Evolutionary conservation across 2,888 invertebrate genomes (phyloP), one percentile per base, ranked within the genome.

Genomic region (Galerucella nymphaeae): DNA sequence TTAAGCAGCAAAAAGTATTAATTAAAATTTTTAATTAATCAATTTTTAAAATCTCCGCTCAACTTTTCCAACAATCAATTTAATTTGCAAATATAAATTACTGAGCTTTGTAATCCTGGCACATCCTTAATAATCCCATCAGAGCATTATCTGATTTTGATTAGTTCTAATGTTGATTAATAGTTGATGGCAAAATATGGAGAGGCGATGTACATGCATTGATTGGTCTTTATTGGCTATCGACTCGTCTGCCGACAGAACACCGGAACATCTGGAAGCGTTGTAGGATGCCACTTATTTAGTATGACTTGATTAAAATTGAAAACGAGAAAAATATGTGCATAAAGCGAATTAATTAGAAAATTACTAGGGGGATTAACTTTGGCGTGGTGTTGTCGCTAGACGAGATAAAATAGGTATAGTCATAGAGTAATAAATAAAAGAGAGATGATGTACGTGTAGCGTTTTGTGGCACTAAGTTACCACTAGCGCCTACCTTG

Each of bases 41-140:
- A 50, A 48, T 41, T 48, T 50, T 61, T 53, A 30, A 38, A 45
- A 63, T 64, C 16, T 30, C 58, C 41, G 13, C 42, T 30, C 16
- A 66, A 48, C 50, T 69, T 57, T 50, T 59, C 64, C 11, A 57
- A 61, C 50, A 73, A 66, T 73, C 61, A 66, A 70, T 70, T 73
- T 38, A 55, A 70, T 73, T 45, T 42, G 50, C 42, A 30, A 20
- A 66, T 18, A 62, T 70, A 73, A 73, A 66, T 73, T 65, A 57
- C 53, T 11, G 9, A 61, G 73, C 73, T 73, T 70, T 73, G 73
- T 73, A 16, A 45, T 65, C 61, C 61, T 30, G 58, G 45, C 66
- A 55, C 66, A 70, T 73, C 75, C 73, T 76, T 73, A 55, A 76
- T 76, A 63, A 70, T 69, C 58, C 74, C 71, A 71, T 76, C 73